Evolutionary conservation across 2,113 vertebrate genomes (phyloP).

Genomic region (Cynoglossus semilaevis): DNA sequence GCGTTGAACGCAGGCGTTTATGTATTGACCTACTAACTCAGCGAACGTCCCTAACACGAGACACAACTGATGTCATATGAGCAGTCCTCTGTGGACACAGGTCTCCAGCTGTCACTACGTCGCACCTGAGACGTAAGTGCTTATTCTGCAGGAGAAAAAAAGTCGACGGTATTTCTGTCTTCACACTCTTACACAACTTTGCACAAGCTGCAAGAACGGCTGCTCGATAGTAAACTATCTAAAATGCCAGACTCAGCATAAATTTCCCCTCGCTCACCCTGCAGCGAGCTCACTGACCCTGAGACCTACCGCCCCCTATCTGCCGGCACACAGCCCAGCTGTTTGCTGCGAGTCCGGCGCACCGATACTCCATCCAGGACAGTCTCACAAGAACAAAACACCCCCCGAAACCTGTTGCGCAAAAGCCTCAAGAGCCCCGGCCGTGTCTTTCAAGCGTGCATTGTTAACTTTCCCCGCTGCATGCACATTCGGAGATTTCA

Average conservation of each 20-base stretch:
- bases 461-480: conserved; percentile 34
- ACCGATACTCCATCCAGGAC: conserved; percentile 23
- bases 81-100: background rate
- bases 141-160: conserved; percentile 49
- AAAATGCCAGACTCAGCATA: conserved; percentile 72
- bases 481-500: conserved; percentile 28
- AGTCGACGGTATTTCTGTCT: conserved; percentile 38
- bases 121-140: conserved; percentile 57
- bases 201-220: conserved; percentile 70
- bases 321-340: conserved; percentile 51
- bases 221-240: conserved; percentile 68
- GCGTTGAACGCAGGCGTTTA: background rate
- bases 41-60: background rate
- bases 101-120: conserved; percentile 38
- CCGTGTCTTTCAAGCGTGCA: conserved; percentile 2
- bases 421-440: background rate
- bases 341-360: conserved; percentile 50
- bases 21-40: conserved; percentile 32
- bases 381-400: conserved; percentile 4
- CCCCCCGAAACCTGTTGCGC: conserved; percentile 30
- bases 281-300: conserved; percentile 65
- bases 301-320: conserved; percentile 76
- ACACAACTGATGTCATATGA: conserved; percentile 23
- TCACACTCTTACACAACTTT: conserved; percentile 72
- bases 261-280: conserved; percentile 64